Percentiles rank a stretch among this genome's conserved stretches.
Conservation (phyloP, 2,113 vertebrate species). For the Vulpes lagopus region DNA sequence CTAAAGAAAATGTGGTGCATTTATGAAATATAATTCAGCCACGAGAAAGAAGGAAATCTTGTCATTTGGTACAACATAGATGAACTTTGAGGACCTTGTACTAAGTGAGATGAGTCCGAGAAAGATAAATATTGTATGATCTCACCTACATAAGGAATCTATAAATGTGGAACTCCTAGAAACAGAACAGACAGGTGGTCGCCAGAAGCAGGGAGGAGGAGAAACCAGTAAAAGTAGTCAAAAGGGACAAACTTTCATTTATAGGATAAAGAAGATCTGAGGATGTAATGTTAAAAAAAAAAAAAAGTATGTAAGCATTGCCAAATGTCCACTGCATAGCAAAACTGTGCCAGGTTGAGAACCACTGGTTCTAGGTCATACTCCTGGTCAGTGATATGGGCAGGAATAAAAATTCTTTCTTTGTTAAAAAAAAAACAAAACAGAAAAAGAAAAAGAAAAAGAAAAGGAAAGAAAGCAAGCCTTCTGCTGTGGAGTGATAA, state of each 20-base stretch:
- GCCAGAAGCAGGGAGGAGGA: not conserved
- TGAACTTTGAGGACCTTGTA: too few relatives aligned
- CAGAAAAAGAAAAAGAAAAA: not conserved
- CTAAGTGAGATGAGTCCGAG: not conserved
- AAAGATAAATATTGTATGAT: not conserved
- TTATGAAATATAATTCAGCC: not conserved
- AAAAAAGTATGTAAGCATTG: not conserved
- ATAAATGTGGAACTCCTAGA: too few relatives aligned
- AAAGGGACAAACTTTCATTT: not conserved
- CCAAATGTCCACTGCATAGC: accelerated
- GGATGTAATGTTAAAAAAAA: too few relatives aligned
- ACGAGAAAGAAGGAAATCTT: not conserved
- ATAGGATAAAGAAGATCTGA: not conserved
- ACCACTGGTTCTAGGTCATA: not conserved
- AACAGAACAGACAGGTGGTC: not conserved
- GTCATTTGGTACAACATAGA: not conserved
- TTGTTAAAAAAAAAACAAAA: not conserved
- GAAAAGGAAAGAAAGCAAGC: not conserved
- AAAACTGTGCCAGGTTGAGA: not conserved
- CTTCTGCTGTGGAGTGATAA: too few relatives aligned
- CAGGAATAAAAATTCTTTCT: not conserved
- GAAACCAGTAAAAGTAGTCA: not conserved
- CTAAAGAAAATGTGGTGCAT: not conserved
- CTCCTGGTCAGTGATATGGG: not conserved
- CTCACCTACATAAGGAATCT: not conserved